These are phyloP conservation scores for Macrotrachela quadricornifera DNA, from an alignment of 1,140 invertebrate species.

Conservation along the genomic window DNA sequence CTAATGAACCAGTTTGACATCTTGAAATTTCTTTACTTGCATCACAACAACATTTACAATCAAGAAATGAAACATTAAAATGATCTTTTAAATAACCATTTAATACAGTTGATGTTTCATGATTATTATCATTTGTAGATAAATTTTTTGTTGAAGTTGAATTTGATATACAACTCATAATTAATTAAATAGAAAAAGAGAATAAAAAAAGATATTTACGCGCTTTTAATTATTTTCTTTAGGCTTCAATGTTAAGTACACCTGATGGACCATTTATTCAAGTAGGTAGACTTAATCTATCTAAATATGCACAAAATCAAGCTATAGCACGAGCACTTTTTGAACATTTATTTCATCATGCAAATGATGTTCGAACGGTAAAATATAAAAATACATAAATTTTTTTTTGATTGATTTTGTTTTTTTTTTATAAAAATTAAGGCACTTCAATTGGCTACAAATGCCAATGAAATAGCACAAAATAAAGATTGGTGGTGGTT, in stretches of 20 bases:
- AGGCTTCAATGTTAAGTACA: conserved; percentile 60
- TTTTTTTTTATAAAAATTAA: too few species aligned
- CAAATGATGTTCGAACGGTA: conserved; percentile 63
- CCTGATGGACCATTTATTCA: conserved; percentile 62
- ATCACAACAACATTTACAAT: too few species aligned
- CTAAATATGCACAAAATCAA: conserved; percentile 57
- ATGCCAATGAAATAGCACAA: conserved; percentile 42
- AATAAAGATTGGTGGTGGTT: conserved; percentile 96
- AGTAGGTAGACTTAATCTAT: conserved; percentile 60
- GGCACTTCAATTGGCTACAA: conserved; percentile 65
- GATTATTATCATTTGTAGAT: too few species aligned
- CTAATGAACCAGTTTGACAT: too few species aligned
- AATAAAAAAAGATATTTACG: too few species aligned
- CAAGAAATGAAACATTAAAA: too few species aligned
- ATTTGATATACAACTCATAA: too few species aligned
- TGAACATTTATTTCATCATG: conserved; percentile 78
- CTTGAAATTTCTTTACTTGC: too few species aligned
- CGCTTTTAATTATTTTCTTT: not conserved
- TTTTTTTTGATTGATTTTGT: conserved; percentile 9
- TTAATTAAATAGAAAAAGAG: too few species aligned
- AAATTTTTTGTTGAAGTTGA: too few species aligned
- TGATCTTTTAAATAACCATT: too few species aligned
- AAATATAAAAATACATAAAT: conserved; percentile 14
- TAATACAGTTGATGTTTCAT: too few species aligned
- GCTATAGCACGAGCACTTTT: conserved; percentile 62